phyloP scores from a whole-genome alignment of 2,888 invertebrate species.

The Calephelis perditalis region DNA sequence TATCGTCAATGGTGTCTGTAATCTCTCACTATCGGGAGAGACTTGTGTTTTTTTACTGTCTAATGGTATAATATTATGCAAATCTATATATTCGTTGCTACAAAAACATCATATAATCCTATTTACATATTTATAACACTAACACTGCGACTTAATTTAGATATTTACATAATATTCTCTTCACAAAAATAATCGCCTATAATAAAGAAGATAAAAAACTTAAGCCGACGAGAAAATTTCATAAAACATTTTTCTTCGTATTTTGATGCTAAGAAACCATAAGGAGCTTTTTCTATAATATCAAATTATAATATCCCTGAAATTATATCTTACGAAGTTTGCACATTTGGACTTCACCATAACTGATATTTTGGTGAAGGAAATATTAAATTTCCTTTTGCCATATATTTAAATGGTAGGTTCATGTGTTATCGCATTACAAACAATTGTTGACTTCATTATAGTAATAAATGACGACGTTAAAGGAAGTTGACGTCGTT shows the following conservation, averaged over 20 bases:
- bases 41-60: no score
- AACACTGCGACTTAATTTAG: no score
- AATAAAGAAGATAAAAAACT: constrained; percentile 17
- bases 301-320: constrained; percentile 15
- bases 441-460: constrained; percentile 17
- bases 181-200: constrained; percentile 16
- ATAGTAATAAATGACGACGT: not conserved
- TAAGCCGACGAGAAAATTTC: constrained; percentile 17
- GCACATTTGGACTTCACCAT: constrained; percentile 54
- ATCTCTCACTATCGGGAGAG: no score
- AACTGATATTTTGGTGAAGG: constrained; percentile 53
- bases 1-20: no score
- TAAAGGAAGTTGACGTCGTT: not conserved
- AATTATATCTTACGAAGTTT: constrained; percentile 47
- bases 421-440: constrained; percentile 20
- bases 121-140: no score
- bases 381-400: constrained; percentile 47
- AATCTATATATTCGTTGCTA: no score
- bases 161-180: constrained; percentile 11
- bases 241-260: constrained; percentile 22
- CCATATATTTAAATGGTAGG: constrained; percentile 19
- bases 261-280: constrained; percentile 25
- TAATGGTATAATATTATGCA: no score
- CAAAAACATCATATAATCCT: no score
- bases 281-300: constrained; percentile 32